Evolutionary conservation across 2,797 vertebrate genomes (phyloP), one percentile per base, ranked within the genome.

Genomic region (Halcyon chelicuti): DNA sequence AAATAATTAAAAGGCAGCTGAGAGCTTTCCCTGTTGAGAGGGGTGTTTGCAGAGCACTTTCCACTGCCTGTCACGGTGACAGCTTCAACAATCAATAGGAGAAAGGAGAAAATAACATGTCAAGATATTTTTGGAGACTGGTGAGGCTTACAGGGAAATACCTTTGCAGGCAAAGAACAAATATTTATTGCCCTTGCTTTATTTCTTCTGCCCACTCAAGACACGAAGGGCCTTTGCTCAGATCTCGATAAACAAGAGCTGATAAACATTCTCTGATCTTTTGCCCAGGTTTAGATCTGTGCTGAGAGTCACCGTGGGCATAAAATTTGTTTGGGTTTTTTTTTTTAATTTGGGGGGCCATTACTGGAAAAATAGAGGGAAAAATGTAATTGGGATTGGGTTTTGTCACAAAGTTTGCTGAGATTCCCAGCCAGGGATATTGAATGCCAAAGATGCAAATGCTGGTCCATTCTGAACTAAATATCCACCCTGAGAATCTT

Each of bases 51-150:
- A 61, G 72, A 92, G 54, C 58, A 52, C 68, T 94, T 94, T 93
- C 52, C n/a, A 11, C 75, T 89, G 86, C 31, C 79, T 75, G 22
- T 94, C 94, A 96, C 37, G 20, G 85, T 91, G 91, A 87, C 79
- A 93, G 86, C 77, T 78, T 87, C 80, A 60, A 78, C 78, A 86
- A 93, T 95, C 74, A 78, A 84, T 82, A 93, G 63, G 28, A 68
- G 67, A 90, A 91, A 73, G 63, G 57, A 85, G 77, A 94, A 90
- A 94, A 94, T 35, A 88, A 77, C 60, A 86, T 65, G 46, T 92
- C 73, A 84, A 47, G 87, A 12, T 93, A 92, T 92, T 89, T 97
- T 80, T 73, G 76, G 88, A 88, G 58, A 8, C 40, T 73, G 25
- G 42, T 40, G 31, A 94, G 84, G 33, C 85, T 95, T 86, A 62